Percentiles rank a stretch among this genome's conserved stretches.
These are phyloP conservation scores for Hypotaenidia okinawae DNA, from an alignment of 2,797 vertebrate species.

Conservation along the genomic window DNA sequence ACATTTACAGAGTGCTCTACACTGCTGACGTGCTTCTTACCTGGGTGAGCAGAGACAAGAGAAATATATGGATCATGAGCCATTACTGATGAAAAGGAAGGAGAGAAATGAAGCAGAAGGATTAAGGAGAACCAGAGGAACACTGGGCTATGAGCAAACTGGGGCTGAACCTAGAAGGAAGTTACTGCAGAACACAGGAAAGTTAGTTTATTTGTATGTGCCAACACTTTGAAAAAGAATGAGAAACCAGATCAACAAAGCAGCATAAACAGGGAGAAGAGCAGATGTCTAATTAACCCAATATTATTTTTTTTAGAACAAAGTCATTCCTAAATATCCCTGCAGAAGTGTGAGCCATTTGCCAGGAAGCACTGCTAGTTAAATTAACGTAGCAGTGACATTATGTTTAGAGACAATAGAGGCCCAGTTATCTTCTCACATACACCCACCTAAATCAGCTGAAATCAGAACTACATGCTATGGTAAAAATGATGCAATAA, in stretches of 20 bases:
- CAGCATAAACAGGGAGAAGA: neutral
- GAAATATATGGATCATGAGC: neutral
- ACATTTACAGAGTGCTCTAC: neutral
- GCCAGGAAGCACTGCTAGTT: slow-evolving; percentile 23
- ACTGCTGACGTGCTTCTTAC: neutral
- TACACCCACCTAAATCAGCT: slow-evolving; percentile 10
- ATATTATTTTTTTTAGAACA: neutral
- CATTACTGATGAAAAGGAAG: neutral
- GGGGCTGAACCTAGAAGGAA: neutral
- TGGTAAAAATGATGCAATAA: neutral
- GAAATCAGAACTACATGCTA: neutral
- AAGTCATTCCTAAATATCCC: slow-evolving; percentile 13
- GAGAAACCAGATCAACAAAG: slow-evolving; percentile 10
- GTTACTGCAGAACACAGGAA: neutral
- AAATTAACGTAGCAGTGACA: slow-evolving; percentile 29
- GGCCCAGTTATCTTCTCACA: neutral
- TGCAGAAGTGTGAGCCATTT: slow-evolving; percentile 29
- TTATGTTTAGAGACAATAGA: slow-evolving; percentile 38
- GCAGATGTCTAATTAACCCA: slow-evolving; percentile 52
- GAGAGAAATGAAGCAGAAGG: neutral
- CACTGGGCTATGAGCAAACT: neutral
- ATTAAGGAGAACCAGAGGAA: neutral
- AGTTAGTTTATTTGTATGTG: neutral
- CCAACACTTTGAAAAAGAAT: neutral
- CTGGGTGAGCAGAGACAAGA: neutral